phyloP scores from a whole-genome alignment of 2,113 vertebrate species.

The Osmerus mordax region DNA sequence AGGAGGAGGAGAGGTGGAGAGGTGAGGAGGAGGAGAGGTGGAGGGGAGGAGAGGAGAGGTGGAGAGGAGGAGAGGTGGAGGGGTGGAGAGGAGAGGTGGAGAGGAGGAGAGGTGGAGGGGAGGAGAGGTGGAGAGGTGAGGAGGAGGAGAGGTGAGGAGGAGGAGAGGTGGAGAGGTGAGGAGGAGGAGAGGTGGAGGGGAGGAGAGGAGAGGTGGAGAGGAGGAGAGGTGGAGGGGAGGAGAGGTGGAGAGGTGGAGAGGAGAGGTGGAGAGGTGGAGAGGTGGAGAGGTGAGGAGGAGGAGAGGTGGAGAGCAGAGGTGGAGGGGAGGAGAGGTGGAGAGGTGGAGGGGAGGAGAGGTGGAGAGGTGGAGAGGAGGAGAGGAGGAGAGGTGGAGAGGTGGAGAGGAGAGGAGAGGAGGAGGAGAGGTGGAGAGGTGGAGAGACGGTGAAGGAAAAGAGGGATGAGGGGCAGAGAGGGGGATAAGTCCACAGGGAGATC shows the following conservation, averaged over 20 bases:
- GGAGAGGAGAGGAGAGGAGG: conserved; percentile 22
- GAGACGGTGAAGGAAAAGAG: not conserved
- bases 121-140: not conserved
- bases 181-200: not conserved
- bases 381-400: not conserved
- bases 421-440: conserved; percentile 3
- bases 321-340: not conserved
- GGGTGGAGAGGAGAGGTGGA: conserved; percentile 23
- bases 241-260: conserved; percentile 3
- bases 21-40: not conserved
- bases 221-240: not conserved
- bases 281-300: not conserved
- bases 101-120: conserved; percentile 18
- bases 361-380: conserved; percentile 23
- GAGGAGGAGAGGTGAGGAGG: no score
- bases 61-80: conserved; percentile 17
- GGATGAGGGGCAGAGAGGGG: conserved; percentile 7
- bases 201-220: not conserved
- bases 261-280: conserved; percentile 4
- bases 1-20: no score
- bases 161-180: not conserved
- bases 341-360: conserved; percentile 30
- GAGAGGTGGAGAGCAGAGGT: not conserved
- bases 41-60: not conserved
- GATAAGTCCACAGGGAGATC: conserved; percentile 50